These are phyloP conservation scores for Cygnus olor DNA, from an alignment of 2,797 vertebrate species.

Conservation along the genomic window DNA sequence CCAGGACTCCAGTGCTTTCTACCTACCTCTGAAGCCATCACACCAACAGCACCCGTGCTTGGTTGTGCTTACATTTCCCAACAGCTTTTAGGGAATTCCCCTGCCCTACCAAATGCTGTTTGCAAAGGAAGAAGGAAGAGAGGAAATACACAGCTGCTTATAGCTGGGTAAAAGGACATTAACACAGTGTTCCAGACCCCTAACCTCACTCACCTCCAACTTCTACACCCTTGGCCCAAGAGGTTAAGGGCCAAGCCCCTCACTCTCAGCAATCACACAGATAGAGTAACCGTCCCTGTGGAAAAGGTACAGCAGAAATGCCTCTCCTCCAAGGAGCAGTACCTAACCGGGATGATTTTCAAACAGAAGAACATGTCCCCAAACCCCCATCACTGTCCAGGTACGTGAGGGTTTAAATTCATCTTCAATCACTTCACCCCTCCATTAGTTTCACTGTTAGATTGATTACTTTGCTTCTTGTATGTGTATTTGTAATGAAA, in stretches of 20 bases:
- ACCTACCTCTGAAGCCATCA: not conserved
- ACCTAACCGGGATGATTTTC: not conserved
- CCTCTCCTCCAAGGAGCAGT: fast-evolving
- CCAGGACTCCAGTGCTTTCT: not conserved
- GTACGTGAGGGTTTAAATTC: not conserved
- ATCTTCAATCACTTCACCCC: not conserved
- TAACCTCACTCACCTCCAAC: not conserved
- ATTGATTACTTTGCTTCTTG: not conserved
- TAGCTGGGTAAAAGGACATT: not conserved
- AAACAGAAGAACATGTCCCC: not conserved
- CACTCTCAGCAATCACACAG: not conserved
- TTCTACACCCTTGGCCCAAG: not conserved
- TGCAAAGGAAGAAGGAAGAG: not conserved
- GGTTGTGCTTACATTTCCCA: not conserved
- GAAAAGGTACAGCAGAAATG: not conserved
- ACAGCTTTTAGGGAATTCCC: not conserved
- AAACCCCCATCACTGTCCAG: fast-evolving
- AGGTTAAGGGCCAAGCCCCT: not conserved
- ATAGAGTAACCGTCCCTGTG: not conserved
- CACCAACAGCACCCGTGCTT: not conserved
- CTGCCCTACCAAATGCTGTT: not conserved
- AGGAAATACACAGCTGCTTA: not conserved
- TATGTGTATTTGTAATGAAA: not conserved
- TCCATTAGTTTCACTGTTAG: not conserved
- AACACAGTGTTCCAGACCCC: not conserved